Evolutionary conservation across 2,797 vertebrate genomes (phyloP).

Genomic region (Gila robusta): DNA sequence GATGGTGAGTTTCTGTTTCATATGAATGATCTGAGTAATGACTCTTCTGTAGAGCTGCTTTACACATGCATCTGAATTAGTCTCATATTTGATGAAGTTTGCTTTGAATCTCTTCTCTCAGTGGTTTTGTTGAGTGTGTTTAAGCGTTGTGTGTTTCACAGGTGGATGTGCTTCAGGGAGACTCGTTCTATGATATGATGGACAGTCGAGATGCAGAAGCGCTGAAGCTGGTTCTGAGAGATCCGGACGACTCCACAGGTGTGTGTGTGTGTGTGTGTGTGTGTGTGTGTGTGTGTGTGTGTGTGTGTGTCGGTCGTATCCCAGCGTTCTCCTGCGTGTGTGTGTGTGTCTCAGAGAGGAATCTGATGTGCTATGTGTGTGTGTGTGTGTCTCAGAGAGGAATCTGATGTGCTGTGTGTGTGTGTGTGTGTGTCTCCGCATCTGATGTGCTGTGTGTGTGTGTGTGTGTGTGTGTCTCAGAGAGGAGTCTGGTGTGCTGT

Average conservation of each 20-base stretch:
- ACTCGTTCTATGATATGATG: constrained; percentile 80
- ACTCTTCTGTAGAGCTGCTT: too few relatives aligned
- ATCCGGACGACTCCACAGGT: constrained; percentile 70
- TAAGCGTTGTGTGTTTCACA: constrained; percentile 52
- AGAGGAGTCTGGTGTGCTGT: constrained; percentile 29
- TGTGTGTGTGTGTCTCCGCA: too few relatives aligned
- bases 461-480: constrained; percentile 66
- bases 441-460: neutral
- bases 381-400: too few relatives aligned
- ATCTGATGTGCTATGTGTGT: too few relatives aligned
- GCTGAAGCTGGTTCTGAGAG: constrained; percentile 73
- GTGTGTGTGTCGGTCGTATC: too few relatives aligned
- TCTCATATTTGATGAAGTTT: too few relatives aligned
- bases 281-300: neutral
- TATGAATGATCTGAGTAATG: too few relatives aligned
- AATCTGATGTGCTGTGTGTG: too few relatives aligned
- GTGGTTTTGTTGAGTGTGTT: neutral
- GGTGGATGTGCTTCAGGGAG: constrained; percentile 86
- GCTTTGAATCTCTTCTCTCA: neutral
- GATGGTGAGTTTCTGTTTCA: constrained; percentile 77
- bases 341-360: too few relatives aligned
- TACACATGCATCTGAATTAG: too few relatives aligned
- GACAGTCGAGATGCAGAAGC: constrained; percentile 65
- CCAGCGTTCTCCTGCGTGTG: too few relatives aligned
- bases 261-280: constrained; percentile 55